Percentiles rank a stretch among this genome's conserved stretches.
Evolutionary conservation across 2,888 invertebrate genomes (phyloP).

Genomic region (Muschampia plurimacula): DNA sequence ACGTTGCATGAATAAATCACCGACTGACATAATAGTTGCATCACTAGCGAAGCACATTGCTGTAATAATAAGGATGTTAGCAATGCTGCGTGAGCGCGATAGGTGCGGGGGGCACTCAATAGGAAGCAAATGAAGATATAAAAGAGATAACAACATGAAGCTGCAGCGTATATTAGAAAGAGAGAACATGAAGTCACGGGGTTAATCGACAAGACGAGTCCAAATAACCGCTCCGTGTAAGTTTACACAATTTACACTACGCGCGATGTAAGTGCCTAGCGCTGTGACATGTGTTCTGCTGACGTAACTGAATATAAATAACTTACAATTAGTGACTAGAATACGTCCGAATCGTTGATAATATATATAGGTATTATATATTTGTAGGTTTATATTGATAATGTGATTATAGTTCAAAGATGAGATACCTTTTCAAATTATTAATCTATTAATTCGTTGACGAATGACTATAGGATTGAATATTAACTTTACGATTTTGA

Average conservation of each 20-base stretch:
- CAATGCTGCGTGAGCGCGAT: slow-evolving; percentile 48
- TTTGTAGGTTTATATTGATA: neutral
- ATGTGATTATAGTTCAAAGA: neutral
- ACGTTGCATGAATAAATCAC: slow-evolving; percentile 48
- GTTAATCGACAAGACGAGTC: slow-evolving; percentile 52
- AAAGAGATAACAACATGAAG: slow-evolving; percentile 46
- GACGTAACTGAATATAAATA: slow-evolving; percentile 21
- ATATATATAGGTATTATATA: neutral
- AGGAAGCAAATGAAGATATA: slow-evolving; percentile 53
- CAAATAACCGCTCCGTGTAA: slow-evolving; percentile 46
- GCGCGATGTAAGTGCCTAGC: slow-evolving; percentile 28
- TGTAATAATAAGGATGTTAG: slow-evolving; percentile 59
- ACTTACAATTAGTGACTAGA: neutral
- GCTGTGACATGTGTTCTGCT: slow-evolving; percentile 20
- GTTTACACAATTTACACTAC: slow-evolving; percentile 48
- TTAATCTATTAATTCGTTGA: too few species aligned
- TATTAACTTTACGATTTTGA: too few species aligned
- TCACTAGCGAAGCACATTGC: slow-evolving; percentile 50
- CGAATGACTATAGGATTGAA: neutral
- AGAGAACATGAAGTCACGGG: slow-evolving; percentile 47
- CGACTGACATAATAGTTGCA: slow-evolving; percentile 58
- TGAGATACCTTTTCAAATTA: too few species aligned
- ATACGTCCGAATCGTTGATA: neutral
- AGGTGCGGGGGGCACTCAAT: slow-evolving; percentile 50
- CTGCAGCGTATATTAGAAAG: slow-evolving; percentile 42